Base-by-base conservation (phyloP, 2,888 invertebrate genomes). In the Macrosiphum euphorbiae region DNA sequence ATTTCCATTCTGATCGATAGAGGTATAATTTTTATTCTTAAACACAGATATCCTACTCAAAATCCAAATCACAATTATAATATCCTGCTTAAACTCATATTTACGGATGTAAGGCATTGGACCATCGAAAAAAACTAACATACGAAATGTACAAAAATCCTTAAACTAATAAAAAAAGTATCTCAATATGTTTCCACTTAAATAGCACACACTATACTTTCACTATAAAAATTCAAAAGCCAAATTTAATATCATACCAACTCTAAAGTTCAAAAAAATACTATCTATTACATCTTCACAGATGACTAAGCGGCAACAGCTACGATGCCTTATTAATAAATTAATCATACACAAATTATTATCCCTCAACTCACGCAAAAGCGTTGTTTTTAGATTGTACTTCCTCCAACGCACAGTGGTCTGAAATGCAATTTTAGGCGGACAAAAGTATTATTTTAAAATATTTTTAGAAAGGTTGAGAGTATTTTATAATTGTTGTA, bases 331-430 rank as follows among this genome's bases (percentile, higher is more conserved):
- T 10, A 11, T 28, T 61, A 28, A 61, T 61, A 28, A 11, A 61
- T 61, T 11, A 61, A 61, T 11, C 3, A 28, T 61, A 58, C 26
- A 28, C 58, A 58, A 58, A 58, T 58, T 2, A 7, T 28, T 61
- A 61, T 61, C 67, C 4, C 4, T 67, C 13, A n/a, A 67, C n/a
- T 13, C 67, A n/a, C n/a, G 1, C 4, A 13, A 67, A 67, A n/a
- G n/a, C 3, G 0, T 1, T 3, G 13, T 67, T 5, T 28, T 11
- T n/a, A 0, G 11, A 61, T 28, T 10, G 28, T 11, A 3, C 13
- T n/a, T 1, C 11, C 11, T 10, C 28, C 28, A 3, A 3, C n/a
- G n/a, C n/a, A n/a, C n/a, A n/a, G n/a, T n/a, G n/a, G n/a, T n/a
- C n/a, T n/a, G n/a, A n/a, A n/a, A n/a, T n/a, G n/a, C n/a, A n/a